Conservation (phyloP, 2,888 invertebrate species). For the Ethmia dodecea region DNA sequence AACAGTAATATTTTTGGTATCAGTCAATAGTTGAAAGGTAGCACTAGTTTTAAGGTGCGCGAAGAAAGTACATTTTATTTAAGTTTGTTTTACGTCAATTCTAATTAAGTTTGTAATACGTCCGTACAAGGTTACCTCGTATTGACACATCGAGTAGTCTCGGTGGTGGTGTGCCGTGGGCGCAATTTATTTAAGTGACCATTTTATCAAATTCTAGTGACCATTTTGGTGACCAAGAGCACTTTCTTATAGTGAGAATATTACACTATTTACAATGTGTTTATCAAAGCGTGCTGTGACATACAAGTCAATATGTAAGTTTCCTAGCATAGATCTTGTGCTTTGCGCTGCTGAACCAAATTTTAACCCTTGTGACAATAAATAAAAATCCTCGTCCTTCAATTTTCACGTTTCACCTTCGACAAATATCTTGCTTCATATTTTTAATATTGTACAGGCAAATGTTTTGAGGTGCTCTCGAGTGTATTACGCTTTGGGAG, state of each 20-base stretch:
- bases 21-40: constrained; percentile 27
- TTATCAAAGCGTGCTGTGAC: constrained; percentile 71
- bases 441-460: constrained; percentile 32
- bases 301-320: constrained; percentile 70
- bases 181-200: constrained; percentile 16
- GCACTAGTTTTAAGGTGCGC: constrained; percentile 25
- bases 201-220: constrained; percentile 1
- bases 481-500: constrained; percentile 35
- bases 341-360: constrained; percentile 55
- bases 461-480: constrained; percentile 39
- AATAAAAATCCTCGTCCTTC: constrained; percentile 17
- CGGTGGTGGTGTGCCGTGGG: constrained; percentile 36
- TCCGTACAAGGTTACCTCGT: constrained; percentile 39
- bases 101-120: constrained; percentile 10
- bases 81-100: constrained; percentile 3
- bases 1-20: too few species aligned
- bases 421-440: constrained; percentile 39
- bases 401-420: constrained; percentile 43
- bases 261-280: constrained; percentile 21
- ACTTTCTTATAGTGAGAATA: constrained; percentile 32
- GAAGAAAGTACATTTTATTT: constrained; percentile 48
- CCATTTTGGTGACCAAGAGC: constrained; percentile 11
- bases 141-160: constrained; percentile 33
- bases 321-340: constrained; percentile 50
- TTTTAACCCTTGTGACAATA: constrained; percentile 55